These are phyloP conservation scores for Emydocephalus ijimae DNA, from an alignment of 2,113 vertebrate species.

Conservation along the genomic window DNA sequence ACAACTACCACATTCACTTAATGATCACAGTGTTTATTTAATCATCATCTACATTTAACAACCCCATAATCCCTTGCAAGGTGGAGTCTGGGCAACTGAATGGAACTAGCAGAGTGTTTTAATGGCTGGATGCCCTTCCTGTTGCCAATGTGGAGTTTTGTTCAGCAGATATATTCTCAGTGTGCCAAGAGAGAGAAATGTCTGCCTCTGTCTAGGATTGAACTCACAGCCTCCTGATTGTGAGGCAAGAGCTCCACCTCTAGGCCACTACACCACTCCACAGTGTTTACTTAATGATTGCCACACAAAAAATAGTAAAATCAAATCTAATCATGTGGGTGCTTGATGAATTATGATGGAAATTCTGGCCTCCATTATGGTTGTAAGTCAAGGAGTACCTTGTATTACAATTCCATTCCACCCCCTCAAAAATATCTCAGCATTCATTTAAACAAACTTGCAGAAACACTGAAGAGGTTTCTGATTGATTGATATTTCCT, in stretches of 20 bases:
- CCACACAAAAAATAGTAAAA: neutral
- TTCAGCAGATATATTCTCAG: too few species aligned
- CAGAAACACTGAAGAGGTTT: neutral
- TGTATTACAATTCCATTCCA: constrained; percentile 7
- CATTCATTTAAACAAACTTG: neutral
- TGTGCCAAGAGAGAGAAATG: too few species aligned
- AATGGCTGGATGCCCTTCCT: too few species aligned
- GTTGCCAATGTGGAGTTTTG: too few species aligned
- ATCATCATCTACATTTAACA: neutral
- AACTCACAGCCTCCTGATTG: too few species aligned
- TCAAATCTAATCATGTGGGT: neutral
- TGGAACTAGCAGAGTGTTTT: too few species aligned
- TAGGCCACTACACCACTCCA: neutral
- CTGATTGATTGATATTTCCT: neutral
- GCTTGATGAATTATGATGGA: neutral
- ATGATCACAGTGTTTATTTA: neutral
- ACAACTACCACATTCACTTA: neutral
- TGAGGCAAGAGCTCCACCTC: too few species aligned
- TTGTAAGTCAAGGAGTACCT: neutral
- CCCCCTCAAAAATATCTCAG: neutral
- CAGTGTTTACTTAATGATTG: neutral
- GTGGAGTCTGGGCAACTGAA: too few species aligned
- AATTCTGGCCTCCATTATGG: neutral
- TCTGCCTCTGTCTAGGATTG: too few species aligned
- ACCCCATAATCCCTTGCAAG: too few species aligned